Evolutionary conservation across 2,888 invertebrate species (phyloP), one percentile per base, ranked within the genome.

Genomic region (Fragum whitleyi): DNA sequence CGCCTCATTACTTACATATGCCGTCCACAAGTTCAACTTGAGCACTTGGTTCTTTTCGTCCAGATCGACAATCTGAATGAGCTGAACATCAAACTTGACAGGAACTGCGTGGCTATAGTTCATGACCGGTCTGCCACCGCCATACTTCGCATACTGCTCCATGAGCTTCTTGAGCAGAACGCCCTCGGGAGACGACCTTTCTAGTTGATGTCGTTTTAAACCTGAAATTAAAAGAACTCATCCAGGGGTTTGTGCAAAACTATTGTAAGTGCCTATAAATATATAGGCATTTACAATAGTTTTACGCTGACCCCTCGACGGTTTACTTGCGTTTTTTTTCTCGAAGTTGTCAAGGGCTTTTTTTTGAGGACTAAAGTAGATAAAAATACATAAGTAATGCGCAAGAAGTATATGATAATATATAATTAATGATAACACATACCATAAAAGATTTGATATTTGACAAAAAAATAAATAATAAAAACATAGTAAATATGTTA

Each of bases 1-100:
- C n/a, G n/a, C n/a, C n/a, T n/a, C n/a, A n/a, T n/a, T 69, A 92
- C 93, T 93, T 88, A 94, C 94, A 86, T 93, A 94, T 84, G 91
- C 87, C 71, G 92, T 92, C 94, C 94, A 94, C 47, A 93, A 91
- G 84, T 93, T 94, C 16, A 93, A 89, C 19, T 93, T 94, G 28
- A 94, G 87, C 26, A 94, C 92, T 87, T 94, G 94, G 75, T 94
- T 92, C 81, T 93, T 93, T 86, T 94, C 94, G 68, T 94, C 93
- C 62, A 94, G 88, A 83, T 93, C 93, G 79, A 94, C 91, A 71
- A 94, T 94, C 81, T 94, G 94, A 26, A 94, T 92, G 7, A 94
- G 90, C 69, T 92, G 92, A 53, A 94, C 86, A 61, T 92, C 92
- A 81, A 92, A 93, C 68, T 83, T 75, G 67, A 94, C 91, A 9